These are phyloP conservation scores for Noturus placidus DNA, from an alignment of 2,113 vertebrate species.

Conservation along the genomic window DNA sequence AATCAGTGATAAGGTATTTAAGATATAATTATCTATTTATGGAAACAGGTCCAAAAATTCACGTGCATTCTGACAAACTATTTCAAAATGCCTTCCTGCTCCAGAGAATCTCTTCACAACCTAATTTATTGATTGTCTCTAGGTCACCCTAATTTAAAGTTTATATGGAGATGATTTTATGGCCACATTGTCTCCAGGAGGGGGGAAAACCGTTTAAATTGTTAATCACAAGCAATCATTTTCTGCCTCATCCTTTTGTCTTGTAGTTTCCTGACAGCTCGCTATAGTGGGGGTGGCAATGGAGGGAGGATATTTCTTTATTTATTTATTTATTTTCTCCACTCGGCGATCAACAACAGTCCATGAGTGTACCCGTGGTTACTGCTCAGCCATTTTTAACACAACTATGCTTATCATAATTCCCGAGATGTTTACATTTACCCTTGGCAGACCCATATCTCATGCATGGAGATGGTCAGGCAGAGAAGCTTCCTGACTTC, in stretches of 20 bases:
- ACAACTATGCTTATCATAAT: not conserved
- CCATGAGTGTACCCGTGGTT: no score
- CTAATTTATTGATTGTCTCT: not conserved
- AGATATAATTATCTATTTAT: not conserved
- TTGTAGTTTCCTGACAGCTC: not conserved
- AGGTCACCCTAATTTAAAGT: not conserved
- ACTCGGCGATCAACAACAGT: not conserved
- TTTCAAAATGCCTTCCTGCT: not conserved
- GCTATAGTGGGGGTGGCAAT: not conserved
- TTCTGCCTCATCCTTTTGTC: constrained; percentile 2
- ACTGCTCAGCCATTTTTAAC: not conserved
- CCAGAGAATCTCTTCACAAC: not conserved
- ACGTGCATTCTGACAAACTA: not conserved
- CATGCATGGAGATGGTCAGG: not conserved
- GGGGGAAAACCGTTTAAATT: not conserved
- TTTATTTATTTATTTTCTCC: not conserved
- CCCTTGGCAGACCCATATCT: not conserved
- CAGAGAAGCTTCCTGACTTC: constrained; percentile 15
- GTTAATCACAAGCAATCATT: not conserved
- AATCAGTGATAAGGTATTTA: not conserved
- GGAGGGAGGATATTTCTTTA: not conserved
- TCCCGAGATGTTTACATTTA: no score
- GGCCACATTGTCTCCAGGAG: not conserved
- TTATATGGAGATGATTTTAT: not conserved
- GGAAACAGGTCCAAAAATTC: not conserved